Evolutionary conservation across 2,113 vertebrate species (phyloP), one percentile per base, ranked within the genome.

Genomic region (Lates calcarifer): DNA sequence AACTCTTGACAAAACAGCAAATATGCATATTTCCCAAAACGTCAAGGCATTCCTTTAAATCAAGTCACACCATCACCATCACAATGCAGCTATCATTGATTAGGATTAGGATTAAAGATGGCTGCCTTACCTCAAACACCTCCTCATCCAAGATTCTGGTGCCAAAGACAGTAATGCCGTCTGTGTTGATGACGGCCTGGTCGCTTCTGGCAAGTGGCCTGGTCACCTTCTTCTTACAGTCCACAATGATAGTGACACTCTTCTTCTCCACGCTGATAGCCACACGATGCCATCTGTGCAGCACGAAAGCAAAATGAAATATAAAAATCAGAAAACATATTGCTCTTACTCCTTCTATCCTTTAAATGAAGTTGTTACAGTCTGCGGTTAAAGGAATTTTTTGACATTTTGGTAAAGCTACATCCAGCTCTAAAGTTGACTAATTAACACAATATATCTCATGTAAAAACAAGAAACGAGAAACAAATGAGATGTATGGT

Each of bases 211-310:
- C 92, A 0, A 99, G 96, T 5, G 96, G 93, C 87, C 95, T 97
- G 74, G 96, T 96, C 64, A 95, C 74, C 92, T 97, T 99, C 94
- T 98, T 98, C 87, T 97, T 98, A 94, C 98, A 99, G 89, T 99
- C 98, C 81, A 98, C 95, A 80, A 99, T 96, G 94, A 99, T 97
- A 37, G 98, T 99, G 89, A 98, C 96, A 4, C 91, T 96, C 89
- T 98, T 97, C 94, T 97, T 97, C 86, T 99, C 97, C 76, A 99
- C 96, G 1, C 98, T 99, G 88, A 99, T 96, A n/a, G 97, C 98
- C 6, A 99, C 96, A 49, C 98, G 96, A 90, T 99, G 98, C 98
- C 98, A 99, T 93, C 98, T 99, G 77, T 81, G 18, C 39, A 51
- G 28, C 29, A 41, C 47, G 29, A 33, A 37, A 39, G 45, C 5